phyloP scores from a whole-genome alignment of 2,797 vertebrate species.

The Emys orbicularis region DNA sequence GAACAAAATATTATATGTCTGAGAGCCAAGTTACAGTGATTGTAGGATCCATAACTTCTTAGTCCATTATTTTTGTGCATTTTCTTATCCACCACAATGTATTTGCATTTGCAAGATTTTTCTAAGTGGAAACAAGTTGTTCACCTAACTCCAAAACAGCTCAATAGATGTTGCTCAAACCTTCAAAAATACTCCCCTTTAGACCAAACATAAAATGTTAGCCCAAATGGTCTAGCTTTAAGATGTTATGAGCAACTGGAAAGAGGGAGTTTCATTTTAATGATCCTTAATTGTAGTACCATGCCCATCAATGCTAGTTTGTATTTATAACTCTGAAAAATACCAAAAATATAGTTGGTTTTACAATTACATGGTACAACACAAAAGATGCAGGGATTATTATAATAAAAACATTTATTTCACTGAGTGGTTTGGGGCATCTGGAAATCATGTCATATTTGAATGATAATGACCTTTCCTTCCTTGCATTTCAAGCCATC shows the following conservation, averaged over 20 bases:
- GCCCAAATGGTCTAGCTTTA: constrained; percentile 46
- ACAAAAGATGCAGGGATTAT: constrained; percentile 24
- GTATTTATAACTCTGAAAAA: constrained; percentile 2
- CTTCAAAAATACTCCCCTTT: constrained; percentile 8
- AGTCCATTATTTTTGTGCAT: neutral
- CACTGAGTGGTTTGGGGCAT: constrained; percentile 9
- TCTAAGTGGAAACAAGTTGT: constrained; percentile 15
- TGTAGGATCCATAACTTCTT: neutral
- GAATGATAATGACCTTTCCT: constrained; percentile 30
- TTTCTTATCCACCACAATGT: neutral
- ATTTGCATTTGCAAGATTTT: constrained; percentile 2
- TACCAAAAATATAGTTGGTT: constrained; percentile 21
- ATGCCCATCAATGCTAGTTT: constrained; percentile 19
- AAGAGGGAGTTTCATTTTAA: constrained; percentile 55
- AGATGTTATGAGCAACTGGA: constrained; percentile 40
- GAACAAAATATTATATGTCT: neutral
- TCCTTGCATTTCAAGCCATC: constrained; percentile 7
- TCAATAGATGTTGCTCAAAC: constrained; percentile 18
- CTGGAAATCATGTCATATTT: constrained; percentile 53
- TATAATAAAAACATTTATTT: constrained; percentile 51
- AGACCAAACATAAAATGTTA: constrained; percentile 29
- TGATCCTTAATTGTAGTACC: constrained; percentile 42
- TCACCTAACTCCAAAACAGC: constrained; percentile 29
- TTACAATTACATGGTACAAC: constrained; percentile 28
- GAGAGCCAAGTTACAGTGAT: neutral